Percentiles rank a stretch among this genome's conserved stretches.
phyloP scores from a whole-genome alignment of 2,113 vertebrate species.

The Rhabdomys dilectus region DNA sequence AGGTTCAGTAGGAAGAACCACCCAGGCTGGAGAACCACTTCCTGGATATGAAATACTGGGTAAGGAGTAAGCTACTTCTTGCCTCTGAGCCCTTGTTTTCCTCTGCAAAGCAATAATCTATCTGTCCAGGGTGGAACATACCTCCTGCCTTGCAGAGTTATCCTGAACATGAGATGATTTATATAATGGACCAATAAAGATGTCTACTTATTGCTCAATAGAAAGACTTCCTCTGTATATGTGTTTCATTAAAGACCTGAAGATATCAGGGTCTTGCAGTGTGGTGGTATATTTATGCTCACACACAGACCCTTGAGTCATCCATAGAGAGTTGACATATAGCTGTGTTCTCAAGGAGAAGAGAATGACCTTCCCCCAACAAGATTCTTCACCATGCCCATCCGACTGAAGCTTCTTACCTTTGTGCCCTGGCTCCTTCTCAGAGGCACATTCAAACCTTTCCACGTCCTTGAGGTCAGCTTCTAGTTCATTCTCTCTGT shows the following conservation, averaged over 20 bases:
- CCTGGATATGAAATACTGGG: not conserved
- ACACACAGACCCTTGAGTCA: constrained; percentile 5
- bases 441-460: not conserved
- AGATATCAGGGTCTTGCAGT: not conserved
- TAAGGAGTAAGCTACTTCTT: not conserved
- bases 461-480: not conserved
- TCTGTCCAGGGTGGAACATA: not conserved
- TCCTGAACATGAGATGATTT: constrained; percentile 44
- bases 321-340: not conserved
- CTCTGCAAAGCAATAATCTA: not conserved
- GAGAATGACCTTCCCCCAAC: not conserved
- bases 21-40: not conserved
- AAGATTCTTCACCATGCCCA: not conserved
- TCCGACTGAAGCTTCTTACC: too few species aligned
- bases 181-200: not conserved
- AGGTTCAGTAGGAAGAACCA: too few species aligned
- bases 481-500: not conserved
- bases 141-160: not conserved
- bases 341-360: not conserved
- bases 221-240: not conserved
- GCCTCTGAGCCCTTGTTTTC: not conserved
- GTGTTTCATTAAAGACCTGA: not conserved
- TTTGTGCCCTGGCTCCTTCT: not conserved
- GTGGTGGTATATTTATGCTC: not conserved
- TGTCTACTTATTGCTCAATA: not conserved